phyloP scores from a whole-genome alignment of 2,113 vertebrate species.

The Trogon melanurus region DNA sequence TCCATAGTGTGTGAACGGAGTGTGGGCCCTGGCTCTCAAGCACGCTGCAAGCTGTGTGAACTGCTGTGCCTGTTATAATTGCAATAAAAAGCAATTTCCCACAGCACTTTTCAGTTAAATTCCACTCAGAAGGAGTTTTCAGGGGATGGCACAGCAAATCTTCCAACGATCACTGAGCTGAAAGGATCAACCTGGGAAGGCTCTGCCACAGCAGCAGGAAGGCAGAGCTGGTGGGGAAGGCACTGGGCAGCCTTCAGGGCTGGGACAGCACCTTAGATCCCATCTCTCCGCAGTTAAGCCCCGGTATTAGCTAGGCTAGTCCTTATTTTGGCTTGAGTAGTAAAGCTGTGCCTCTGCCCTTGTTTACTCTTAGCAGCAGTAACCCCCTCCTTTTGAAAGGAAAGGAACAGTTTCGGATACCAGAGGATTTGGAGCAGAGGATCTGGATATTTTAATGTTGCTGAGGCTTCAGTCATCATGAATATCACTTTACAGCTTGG shows the following conservation, averaged over 20 bases:
- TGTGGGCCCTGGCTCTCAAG: neutral
- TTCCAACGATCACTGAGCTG: neutral
- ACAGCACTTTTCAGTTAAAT: neutral
- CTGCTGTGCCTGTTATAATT: neutral
- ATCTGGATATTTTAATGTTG: conserved; percentile 54
- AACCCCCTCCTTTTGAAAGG: neutral
- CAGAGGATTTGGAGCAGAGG: conserved; percentile 42
- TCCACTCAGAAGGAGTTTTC: neutral
- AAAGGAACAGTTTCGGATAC: neutral
- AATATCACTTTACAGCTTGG: conserved; percentile 63
- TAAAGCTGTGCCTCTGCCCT: neutral
- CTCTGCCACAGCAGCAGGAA: neutral
- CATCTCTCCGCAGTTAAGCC: neutral
- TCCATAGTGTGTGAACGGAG: neutral
- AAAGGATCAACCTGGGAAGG: neutral
- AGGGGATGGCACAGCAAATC: accelerated
- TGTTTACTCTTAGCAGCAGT: neutral
- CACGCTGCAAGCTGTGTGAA: neutral
- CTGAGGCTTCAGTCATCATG: conserved; percentile 61
- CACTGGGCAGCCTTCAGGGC: neutral
- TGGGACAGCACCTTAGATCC: neutral
- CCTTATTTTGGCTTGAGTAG: neutral
- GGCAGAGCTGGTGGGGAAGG: neutral
- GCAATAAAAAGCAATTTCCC: conserved; percentile 26
- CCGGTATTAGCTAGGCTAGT: neutral